Conservation (phyloP, 2,113 vertebrate genomes). For the Brevimyrus niger region DNA sequence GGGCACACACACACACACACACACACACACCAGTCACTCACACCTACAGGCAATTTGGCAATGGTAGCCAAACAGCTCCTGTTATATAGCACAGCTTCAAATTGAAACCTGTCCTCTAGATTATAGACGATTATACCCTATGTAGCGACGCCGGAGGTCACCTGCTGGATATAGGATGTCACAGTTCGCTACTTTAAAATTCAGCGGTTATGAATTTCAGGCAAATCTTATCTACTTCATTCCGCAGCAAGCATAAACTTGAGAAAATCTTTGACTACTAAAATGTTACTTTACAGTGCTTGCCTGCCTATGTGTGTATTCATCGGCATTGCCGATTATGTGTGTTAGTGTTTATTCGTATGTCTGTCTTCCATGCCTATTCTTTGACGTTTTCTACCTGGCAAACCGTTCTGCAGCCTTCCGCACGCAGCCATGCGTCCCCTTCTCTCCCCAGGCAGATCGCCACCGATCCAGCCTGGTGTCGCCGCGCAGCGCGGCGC, state of each 20-base stretch:
- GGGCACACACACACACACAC: neutral
- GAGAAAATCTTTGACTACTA: neutral
- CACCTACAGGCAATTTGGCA: neutral
- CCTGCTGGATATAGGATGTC: conserved; percentile 3
- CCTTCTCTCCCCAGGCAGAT: neutral
- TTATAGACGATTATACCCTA: neutral
- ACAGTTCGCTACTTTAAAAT: neutral
- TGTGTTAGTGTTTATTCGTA: neutral
- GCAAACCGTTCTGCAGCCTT: neutral
- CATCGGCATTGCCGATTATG: neutral
- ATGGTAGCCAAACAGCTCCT: neutral
- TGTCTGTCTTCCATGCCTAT: neutral
- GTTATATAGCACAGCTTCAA: neutral
- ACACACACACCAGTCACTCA: neutral
- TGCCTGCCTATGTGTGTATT: neutral
- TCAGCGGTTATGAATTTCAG: neutral
- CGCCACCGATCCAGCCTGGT: neutral
- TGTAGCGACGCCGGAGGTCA: neutral
- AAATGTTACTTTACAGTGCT: neutral
- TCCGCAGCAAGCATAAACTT: neutral
- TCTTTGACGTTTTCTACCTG: neutral
- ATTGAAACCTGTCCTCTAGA: neutral
- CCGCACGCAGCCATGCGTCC: neutral
- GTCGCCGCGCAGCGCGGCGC: neutral
- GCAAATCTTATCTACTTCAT: neutral